Base-by-base conservation (phyloP, 2,888 invertebrate genomes). In the Baronia brevicornis region DNA sequence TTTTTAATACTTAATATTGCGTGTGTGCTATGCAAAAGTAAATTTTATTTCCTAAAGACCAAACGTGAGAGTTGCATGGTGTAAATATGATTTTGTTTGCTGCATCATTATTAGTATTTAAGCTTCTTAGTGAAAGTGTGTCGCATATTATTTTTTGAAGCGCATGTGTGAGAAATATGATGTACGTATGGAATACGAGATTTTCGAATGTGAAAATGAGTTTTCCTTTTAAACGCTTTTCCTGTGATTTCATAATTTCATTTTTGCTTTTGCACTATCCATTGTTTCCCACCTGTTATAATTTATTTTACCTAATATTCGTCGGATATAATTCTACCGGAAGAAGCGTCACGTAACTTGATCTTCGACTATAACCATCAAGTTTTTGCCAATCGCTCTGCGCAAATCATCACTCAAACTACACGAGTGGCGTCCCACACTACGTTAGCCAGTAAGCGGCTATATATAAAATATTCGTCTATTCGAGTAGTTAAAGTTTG, bases 231-330 rank as follows among this genome's bases (percentile, higher is more conserved):
- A 41, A 49, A 58, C 48, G 80, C 82, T 80, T 82, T 74, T 62
- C 65, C 66, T 71, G 82, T 84, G 82, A 80, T 84, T 84, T 84
- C 84, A 80, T 78, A 70, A 59, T 58, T 77, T 80, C 77, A 78
- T 78, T 62, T 67, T 73, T 75, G 84, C 80, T 82, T n/a, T 82
- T 70, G 80, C 80, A 82, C 80, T 60, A 42, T 57, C 65, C 46
- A 65, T 68, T 63, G 59, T 54, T 42, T 50, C 52, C 55, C 66
- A 62, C 60, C 48, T 51, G 51, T 51, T 48, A 52, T 56, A 49
- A 44, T 41, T 50, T 54, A 49, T 40, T 32, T 39, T 37, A 27
- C 38, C 20, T 28, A 9, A 38, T n/a, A n/a, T n/a, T n/a, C n/a
- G n/a, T n/a, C n/a, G n/a, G n/a, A n/a, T n/a, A n/a, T n/a, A n/a